Evolutionary conservation across 1,140 invertebrate genomes (phyloP).

Genomic region (Coptotermes formosanus): DNA sequence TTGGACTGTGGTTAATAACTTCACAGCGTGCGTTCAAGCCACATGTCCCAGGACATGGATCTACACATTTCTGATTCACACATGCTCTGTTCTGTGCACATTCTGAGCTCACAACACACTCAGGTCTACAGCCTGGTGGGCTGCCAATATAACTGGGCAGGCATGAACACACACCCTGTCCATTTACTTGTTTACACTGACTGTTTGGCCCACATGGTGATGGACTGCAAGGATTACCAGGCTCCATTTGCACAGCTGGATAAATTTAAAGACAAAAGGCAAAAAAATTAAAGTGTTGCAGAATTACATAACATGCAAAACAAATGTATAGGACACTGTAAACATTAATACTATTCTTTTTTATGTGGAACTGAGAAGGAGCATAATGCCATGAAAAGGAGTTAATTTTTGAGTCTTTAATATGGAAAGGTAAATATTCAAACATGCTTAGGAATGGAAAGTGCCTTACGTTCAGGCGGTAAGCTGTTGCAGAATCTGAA

Average conservation of each 20-base stretch:
- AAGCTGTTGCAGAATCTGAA: slow-evolving; percentile 49
- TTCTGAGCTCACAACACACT: slow-evolving; percentile 64
- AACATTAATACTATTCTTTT: no score
- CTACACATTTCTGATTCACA: slow-evolving; percentile 56
- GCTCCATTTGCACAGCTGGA: slow-evolving; percentile 41
- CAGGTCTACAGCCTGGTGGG: slow-evolving; percentile 61
- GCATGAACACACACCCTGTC: slow-evolving; percentile 62
- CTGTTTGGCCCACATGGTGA: slow-evolving; percentile 73
- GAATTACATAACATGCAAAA: neutral
- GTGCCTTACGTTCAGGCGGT: slow-evolving; percentile 26
- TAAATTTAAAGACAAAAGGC: slow-evolving; percentile 1
- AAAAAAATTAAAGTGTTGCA: neutral
- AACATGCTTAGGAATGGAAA: neutral
- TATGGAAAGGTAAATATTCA: no score
- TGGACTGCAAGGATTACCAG: slow-evolving; percentile 59
- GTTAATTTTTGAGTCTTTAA: no score
- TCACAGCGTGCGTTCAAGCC: slow-evolving; percentile 59
- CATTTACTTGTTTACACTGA: slow-evolving; percentile 57
- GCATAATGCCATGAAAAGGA: no score
- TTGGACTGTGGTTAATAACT: slow-evolving; percentile 58
- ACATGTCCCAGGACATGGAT: slow-evolving; percentile 62
- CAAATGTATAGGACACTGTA: neutral
- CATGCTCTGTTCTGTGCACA: slow-evolving; percentile 62
- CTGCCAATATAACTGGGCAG: slow-evolving; percentile 58
- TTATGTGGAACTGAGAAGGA: no score